Conservation (phyloP, 2,113 vertebrate genomes). For the Grammomys dolichurus region DNA sequence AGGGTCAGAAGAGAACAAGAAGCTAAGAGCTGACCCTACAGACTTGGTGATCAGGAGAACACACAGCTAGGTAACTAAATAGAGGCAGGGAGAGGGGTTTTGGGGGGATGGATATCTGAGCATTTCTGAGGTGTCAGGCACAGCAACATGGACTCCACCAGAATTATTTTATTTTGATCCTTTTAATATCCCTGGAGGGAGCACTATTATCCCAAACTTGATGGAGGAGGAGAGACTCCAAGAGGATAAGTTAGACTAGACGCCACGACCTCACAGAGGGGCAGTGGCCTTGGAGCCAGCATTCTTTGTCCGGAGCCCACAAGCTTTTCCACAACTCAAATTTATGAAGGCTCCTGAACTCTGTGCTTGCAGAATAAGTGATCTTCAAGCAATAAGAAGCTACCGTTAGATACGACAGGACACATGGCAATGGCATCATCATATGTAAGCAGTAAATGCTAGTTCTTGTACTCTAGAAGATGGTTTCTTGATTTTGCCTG, state of each 20-base stretch:
- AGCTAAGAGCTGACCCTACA: neutral
- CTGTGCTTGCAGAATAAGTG: neutral
- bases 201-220: constrained; percentile 19
- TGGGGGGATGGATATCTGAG: neutral
- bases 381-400: neutral
- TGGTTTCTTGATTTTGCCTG: neutral
- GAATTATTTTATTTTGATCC: constrained; percentile 20
- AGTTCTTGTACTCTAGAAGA: neutral
- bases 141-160: neutral
- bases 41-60: accelerated
- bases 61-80: neutral
- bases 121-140: neutral
- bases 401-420: neutral
- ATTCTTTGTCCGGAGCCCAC: neutral
- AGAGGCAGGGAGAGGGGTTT: neutral
- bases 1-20: neutral
- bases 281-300: neutral
- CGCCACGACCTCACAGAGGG: neutral
- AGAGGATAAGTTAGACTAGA: neutral
- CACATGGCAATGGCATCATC: neutral
- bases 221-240: neutral
- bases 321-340: neutral
- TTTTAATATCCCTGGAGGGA: neutral
- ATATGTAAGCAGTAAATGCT: neutral
- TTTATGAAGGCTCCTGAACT: neutral